phyloP scores from a whole-genome alignment of 2,797 vertebrate species.

The Characodon lateralis region DNA sequence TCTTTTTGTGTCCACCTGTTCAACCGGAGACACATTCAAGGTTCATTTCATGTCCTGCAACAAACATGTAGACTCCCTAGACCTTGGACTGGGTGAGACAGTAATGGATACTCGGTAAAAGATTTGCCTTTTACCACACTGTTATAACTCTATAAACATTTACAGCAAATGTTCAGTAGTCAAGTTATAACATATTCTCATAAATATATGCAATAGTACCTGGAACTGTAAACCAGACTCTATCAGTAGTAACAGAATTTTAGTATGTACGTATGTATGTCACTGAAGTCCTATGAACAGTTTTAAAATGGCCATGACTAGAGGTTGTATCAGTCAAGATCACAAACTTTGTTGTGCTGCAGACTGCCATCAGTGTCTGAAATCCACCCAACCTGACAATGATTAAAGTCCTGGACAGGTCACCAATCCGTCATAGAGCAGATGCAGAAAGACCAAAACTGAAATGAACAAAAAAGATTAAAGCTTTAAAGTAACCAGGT shows the following conservation, averaged over 20 bases:
- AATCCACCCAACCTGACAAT: neutral
- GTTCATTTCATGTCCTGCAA: neutral
- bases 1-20: neutral
- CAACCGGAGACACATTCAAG: neutral
- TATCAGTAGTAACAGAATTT: neutral
- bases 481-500: neutral
- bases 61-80: neutral
- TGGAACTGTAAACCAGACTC: neutral
- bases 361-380: neutral
- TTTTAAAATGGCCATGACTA: neutral
- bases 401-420: neutral
- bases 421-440: too few species aligned
- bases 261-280: neutral
- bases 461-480: neutral
- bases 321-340: neutral
- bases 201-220: neutral
- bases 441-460: neutral
- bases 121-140: neutral
- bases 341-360: neutral
- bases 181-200: neutral
- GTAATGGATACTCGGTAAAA: neutral
- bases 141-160: neutral
- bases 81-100: neutral
- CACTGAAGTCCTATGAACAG: neutral
- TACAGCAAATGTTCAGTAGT: neutral